Evolutionary conservation across 1,140 invertebrate genomes (phyloP), one percentile per base, ranked within the genome.

Genomic region (Drosophila tropicalis): DNA sequence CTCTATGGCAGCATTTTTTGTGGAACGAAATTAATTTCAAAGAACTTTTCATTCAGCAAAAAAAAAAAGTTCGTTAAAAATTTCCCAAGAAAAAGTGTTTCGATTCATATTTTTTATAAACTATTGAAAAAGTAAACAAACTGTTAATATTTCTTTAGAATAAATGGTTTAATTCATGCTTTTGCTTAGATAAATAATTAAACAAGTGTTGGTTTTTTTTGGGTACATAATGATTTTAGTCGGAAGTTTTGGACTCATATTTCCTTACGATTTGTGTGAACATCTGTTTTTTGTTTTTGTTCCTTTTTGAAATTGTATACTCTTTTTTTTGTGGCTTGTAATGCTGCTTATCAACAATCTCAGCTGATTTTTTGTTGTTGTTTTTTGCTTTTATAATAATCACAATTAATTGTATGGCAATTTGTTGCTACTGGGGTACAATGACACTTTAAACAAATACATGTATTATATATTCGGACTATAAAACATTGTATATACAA

Each of bases 381-480:
- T n/a, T n/a, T 36, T 67, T 77, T 61, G 72, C 44, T 62, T 55
- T 68, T 29, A 61, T 68, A 39, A 22, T 61, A 40, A 54, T 54
- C 62, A 69, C 65, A 77, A 80, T 76, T 73, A 80, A 70, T 60
- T 67, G 10, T 17, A 56, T 36, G 51, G 67, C 51, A 25, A 51
- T 34, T 19, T 32, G 25, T 22, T 32, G 56, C 12, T 51, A 51
- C 44, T 40, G 68, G 68, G 70, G 75, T 65, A 62, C 83, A 67
- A 69, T 87, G 79, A 87, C 76, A 76, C 34, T 39, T 51, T 51
- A 22, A 51, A 51, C 44, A 51, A 51, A 51, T 51, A 47, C 9
- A 61, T 71, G 67, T 68, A 81, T 1, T 25, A 25, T 25, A 2
- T 85, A 29, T 5, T 29, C 25, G 29, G 29, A 29, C 29, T 29